Base-by-base conservation (phyloP, 2,888 invertebrate species). In the Hedya salicella region DNA sequence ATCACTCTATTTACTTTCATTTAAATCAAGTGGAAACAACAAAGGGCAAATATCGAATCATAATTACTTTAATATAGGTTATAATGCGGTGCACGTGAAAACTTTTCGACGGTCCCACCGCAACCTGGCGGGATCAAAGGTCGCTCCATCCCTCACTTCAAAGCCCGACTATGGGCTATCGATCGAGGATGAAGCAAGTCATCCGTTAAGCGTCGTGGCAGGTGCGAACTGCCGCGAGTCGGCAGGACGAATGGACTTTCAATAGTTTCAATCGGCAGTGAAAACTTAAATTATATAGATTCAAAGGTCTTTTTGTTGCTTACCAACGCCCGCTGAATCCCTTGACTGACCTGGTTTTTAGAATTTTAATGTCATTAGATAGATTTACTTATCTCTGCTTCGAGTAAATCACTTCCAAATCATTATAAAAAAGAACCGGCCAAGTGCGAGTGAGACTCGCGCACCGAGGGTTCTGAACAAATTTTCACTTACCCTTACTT, bases 61-160 rank as follows among this genome's bases (percentile, higher is more conserved):
- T 14, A 14, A 25, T 42, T 16, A n/a, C 19, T 32, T 19, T 32
- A 32, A 53, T 48, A 36, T 39, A 52, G 44, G 32, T 52, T 16
- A 14, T 14, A 46, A 60, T 60, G 48, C 48, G 44, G 36, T 16
- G 46, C 46, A 46, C 21, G 56, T 14, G 52, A 68, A 67, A 69
- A 59, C 68, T 69, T 64, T 69, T 64, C 62, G 39, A 68, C 64
- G 53, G 57, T 61, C 49, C 61, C 59, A 54, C 68, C 69, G 59
- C 68, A 69, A 69, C 69, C 69, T 62, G 63, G 32, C 57, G 59
- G 63, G 68, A 71, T 73, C 71, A 70, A 71, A 73, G 67, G 63
- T 64, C 65, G 61, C 50, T 54, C 17, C 48, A 49, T 53, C 30
- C 46, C 42, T 19, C 54, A 52, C 68, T 62, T 62, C 59, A 68